Conservation (phyloP, 2,113 vertebrate genomes). For the Pimephales promelas region DNA sequence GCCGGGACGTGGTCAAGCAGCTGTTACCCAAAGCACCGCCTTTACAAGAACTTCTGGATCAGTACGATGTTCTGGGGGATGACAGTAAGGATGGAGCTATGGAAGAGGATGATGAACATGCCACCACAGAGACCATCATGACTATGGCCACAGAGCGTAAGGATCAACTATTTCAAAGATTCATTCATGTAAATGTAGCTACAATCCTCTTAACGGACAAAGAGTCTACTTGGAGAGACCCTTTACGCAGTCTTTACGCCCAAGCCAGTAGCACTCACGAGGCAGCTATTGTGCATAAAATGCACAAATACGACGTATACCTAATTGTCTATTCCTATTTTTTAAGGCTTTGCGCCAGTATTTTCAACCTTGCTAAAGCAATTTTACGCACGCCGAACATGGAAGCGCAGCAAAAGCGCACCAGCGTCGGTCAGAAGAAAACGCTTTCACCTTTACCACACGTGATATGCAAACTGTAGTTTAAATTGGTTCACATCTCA, state of each 20-base stretch:
- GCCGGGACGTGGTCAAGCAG: conserved; percentile 92
- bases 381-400: conserved; percentile 53
- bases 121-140: conserved; percentile 92
- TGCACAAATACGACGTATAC: not conserved
- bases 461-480: conserved; percentile 11
- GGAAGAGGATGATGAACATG: conserved; percentile 96
- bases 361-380: not conserved
- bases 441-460: not conserved
- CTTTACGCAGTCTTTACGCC: conserved; percentile 11
- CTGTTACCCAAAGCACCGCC: conserved; percentile 95
- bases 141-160: conserved; percentile 94
- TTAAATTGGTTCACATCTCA: not conserved
- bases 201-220: conserved; percentile 7
- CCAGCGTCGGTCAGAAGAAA: not conserved
- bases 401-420: conserved; percentile 19
- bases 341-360: not conserved
- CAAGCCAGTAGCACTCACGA: not conserved
- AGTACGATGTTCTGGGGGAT: conserved; percentile 95
- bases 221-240: not conserved
- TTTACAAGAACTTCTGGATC: conserved; percentile 94
- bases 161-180: conserved; percentile 52
- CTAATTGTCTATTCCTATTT: not conserved
- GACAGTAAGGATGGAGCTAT: conserved; percentile 86
- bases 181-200: not conserved
- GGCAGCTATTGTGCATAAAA: not conserved